A percentile compares a stretch with the other conserved stretches of the same genome.
Conservation (phyloP, 2,113 vertebrate species). For the Oreochromis spilurus region DNA sequence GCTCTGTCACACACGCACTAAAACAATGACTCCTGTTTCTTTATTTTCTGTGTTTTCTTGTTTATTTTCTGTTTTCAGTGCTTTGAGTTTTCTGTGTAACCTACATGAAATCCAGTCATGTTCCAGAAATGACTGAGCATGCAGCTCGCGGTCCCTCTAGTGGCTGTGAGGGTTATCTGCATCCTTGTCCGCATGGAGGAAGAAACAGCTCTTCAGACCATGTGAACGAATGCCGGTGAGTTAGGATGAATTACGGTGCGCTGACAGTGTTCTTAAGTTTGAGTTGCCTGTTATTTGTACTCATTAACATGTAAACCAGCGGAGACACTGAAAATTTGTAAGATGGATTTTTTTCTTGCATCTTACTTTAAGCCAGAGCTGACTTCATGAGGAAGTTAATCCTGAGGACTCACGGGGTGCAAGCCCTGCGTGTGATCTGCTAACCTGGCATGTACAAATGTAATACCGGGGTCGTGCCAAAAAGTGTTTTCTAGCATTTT, state of each 20-base stretch:
- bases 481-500: not conserved
- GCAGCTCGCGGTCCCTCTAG: not conserved
- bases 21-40: not conserved
- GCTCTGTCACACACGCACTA: not conserved
- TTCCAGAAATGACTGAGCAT: not conserved
- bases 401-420: rapidly evolving
- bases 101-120: not conserved
- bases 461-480: rapidly evolving
- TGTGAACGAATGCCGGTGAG: not conserved
- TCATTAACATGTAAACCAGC: not conserved
- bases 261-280: rapidly evolving
- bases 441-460: not conserved
- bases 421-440: not conserved
- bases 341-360: not conserved
- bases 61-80: not conserved
- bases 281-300: not conserved
- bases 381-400: rapidly evolving
- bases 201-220: not conserved
- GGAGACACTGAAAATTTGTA: not conserved
- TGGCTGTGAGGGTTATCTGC: rapidly evolving
- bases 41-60: not conserved
- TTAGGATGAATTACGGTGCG: not conserved
- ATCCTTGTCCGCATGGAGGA: not conserved
- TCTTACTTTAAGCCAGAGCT: rapidly evolving
- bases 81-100: not conserved